phyloP scores from a whole-genome alignment of 2,113 vertebrate genomes.

The Apodemus speciosus region DNA sequence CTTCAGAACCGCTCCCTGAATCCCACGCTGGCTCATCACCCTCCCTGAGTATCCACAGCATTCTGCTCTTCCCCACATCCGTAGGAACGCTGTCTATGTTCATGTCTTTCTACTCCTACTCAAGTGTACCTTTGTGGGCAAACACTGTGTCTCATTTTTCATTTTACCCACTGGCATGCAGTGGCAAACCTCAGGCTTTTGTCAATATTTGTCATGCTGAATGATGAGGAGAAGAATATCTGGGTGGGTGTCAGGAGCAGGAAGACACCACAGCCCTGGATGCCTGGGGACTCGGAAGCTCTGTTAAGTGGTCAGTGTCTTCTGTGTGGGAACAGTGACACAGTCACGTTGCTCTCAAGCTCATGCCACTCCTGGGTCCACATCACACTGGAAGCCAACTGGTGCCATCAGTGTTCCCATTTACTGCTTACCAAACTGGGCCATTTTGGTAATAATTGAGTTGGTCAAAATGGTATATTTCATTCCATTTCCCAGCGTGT shows the following conservation, averaged over 20 bases:
- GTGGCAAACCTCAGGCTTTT: slow-evolving; percentile 16
- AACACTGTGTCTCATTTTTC: slow-evolving; percentile 34
- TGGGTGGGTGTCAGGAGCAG: not conserved
- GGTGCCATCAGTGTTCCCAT: not conserved
- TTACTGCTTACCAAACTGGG: not conserved
- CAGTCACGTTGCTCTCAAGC: not conserved
- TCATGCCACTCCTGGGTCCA: not conserved
- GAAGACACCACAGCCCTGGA: not conserved
- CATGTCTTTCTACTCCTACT: not conserved
- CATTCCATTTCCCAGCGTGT: not conserved
- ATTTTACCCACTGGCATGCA: not conserved
- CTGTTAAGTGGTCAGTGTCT: not conserved
- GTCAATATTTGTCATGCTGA: slow-evolving; percentile 42
- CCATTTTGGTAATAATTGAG: not conserved
- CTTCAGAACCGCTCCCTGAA: not conserved
- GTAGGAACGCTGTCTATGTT: not conserved
- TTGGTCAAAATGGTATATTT: not conserved
- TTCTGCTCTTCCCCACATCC: not conserved
- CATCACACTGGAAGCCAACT: not conserved
- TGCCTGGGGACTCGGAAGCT: not conserved
- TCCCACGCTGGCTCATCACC: not conserved
- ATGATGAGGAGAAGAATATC: slow-evolving; percentile 13
- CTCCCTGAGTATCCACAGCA: not conserved
- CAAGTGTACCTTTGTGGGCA: not conserved
- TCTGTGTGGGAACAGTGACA: not conserved